Base-by-base conservation (phyloP, 2,113 vertebrate genomes). In the Microcebus ravelobensis region DNA sequence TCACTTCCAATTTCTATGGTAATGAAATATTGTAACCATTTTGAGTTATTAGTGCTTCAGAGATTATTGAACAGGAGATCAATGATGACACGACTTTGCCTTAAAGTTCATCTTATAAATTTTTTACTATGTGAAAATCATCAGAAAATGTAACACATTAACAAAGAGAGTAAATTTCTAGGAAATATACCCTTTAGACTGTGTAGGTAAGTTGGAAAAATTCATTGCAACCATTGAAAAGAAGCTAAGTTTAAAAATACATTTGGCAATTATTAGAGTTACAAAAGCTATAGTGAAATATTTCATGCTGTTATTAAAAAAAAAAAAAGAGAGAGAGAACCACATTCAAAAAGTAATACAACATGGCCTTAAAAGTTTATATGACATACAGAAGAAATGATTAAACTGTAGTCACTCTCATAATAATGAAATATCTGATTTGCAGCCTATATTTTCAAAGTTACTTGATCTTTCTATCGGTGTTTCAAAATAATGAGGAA, bases 21-120 rank as follows among this genome's bases (percentile, higher is more conserved):
- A 96, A 97, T 94, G 31, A 97, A 96, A 95, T 97, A 74, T 17
- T 88, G 50, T 77, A 91, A 91, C 73, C 45, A 87, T 92, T 95
- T 91, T 88, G 95, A 97, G 27, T 96, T 96, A 95, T 96, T 93
- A 96, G 63, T 90, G 68, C 70, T 96, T 92, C 74, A 91, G 91
- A 74, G 39, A 84, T 73, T 96, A 59, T 71, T 95, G 87, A 85
- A 42, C 68, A 97, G 25, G 55, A 94, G 76, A 95, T 96, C 79
- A 95, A 85, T 77, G 89, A 86, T 97, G 93, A 81, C 45, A 84
- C 80, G 88, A 91, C 91, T 94, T 96, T 96, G 88, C 82, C 83
- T 95, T 94, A 94, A 94, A 96, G 25, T 91, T 95, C 70, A 96
- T 76, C 25, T 39, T 91, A 93, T 87, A 42, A 95, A 97, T 91